A percentile compares a stretch with the other conserved stretches of the same genome.
Conservation (phyloP, 2,797 vertebrate genomes). For the Vipera ursinii region DNA sequence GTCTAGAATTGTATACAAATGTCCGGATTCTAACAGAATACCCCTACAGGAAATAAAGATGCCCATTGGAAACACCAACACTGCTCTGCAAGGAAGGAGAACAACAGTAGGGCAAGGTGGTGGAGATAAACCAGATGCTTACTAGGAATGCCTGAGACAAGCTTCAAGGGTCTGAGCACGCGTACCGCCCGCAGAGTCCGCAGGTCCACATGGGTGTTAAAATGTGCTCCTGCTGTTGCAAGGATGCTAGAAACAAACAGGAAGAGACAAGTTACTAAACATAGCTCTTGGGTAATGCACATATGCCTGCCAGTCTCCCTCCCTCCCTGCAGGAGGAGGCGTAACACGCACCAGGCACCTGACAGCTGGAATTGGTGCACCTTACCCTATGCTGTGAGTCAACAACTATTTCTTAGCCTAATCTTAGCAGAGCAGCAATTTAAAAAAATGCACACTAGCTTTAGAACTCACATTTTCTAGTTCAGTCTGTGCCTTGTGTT, state of each 20-base stretch:
- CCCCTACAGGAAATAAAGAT: neutral
- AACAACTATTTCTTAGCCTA: constrained; percentile 34
- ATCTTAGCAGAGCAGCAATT: constrained; percentile 21
- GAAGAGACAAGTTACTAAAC: constrained; percentile 44
- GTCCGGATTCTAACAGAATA: neutral
- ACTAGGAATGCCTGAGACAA: constrained; percentile 99
- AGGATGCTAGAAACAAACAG: constrained; percentile 83
- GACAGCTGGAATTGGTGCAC: constrained; percentile 48
- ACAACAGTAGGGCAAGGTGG: neutral
- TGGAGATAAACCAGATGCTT: constrained; percentile 63
- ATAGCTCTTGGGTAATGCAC: neutral
- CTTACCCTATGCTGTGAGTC: constrained; percentile 51
- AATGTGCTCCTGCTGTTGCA: constrained; percentile 90
- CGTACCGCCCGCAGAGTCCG: constrained; percentile 93
- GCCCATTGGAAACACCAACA: neutral
- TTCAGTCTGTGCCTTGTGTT: rapidly evolving
- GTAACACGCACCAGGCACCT: neutral
- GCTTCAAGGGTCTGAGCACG: constrained; percentile 93
- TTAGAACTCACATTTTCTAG: rapidly evolving
- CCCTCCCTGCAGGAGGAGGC: neutral
- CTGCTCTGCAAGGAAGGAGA: neutral
- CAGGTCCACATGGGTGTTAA: constrained; percentile 97
- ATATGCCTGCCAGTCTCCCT: neutral
- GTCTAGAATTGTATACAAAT: neutral
- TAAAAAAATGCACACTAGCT: neutral